Conservation (phyloP, 2,797 vertebrate genomes). For the Simalia tracyae region DNA sequence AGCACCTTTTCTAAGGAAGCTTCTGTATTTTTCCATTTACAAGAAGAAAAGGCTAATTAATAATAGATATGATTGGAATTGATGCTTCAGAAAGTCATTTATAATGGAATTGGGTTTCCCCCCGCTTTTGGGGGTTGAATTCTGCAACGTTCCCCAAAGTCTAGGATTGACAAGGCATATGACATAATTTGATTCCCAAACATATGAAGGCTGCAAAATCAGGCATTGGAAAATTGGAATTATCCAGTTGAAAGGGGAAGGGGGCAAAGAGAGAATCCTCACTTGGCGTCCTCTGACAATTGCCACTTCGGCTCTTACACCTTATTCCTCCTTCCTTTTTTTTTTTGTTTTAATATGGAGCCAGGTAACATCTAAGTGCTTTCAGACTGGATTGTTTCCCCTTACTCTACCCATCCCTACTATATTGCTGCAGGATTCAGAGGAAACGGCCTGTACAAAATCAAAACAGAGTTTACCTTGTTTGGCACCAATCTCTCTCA, state of each 20-base stretch:
- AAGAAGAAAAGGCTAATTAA: background rate
- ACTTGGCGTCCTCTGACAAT: background rate
- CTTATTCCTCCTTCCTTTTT: background rate
- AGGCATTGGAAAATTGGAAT: slow-evolving; percentile 1
- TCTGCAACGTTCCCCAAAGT: background rate
- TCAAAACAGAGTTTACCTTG: accelerated
- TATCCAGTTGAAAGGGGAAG: background rate
- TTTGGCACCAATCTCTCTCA: slow-evolving; percentile 45
- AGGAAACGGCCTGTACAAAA: accelerated
- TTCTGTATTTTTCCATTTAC: background rate
- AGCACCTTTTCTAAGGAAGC: background rate
- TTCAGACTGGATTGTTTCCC: slow-evolving; percentile 10
- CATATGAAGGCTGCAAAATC: slow-evolving; percentile 40
- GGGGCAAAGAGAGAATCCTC: background rate
- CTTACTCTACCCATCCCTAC: background rate
- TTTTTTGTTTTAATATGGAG: background rate
- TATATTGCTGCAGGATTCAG: background rate
- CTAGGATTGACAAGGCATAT: background rate
- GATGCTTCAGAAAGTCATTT: background rate
- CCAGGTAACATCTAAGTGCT: slow-evolving; percentile 29
- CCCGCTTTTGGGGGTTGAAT: accelerated
- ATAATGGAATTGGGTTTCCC: background rate
- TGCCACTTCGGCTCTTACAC: background rate
- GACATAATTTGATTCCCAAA: slow-evolving; percentile 18
- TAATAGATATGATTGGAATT: background rate